Percentiles rank a stretch among this genome's conserved stretches.
These are phyloP conservation scores for Calycopis cecrops DNA, from an alignment of 1,140 invertebrate genomes.

Conservation along the genomic window DNA sequence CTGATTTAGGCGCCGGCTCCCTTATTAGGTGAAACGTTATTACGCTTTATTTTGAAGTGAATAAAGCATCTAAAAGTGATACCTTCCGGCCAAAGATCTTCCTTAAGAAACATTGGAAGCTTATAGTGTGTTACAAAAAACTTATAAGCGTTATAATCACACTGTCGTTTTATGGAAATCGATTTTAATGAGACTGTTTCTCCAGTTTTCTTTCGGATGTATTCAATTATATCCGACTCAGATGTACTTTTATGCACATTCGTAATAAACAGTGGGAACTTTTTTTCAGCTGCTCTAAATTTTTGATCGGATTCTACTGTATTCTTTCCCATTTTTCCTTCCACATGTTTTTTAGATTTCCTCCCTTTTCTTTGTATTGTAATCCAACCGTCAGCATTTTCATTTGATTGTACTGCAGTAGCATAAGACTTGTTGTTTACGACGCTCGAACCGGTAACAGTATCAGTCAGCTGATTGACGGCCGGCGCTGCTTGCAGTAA, in stretches of 20 bases:
- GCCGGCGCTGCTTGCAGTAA: too few species aligned
- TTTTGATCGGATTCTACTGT: constrained; percentile 2
- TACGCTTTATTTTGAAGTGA: background rate
- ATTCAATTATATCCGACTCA: constrained; percentile 16
- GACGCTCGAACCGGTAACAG: background rate
- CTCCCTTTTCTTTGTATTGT: background rate
- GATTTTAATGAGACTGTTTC: constrained; percentile 16
- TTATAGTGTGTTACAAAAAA: constrained; percentile 20
- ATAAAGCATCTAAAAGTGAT: constrained; percentile 17
- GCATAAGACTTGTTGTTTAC: constrained; percentile 11
- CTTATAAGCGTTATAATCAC: constrained; percentile 21
- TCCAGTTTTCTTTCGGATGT: constrained; percentile 10
- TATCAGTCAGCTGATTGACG: constrained; percentile 2
- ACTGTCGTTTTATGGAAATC: constrained; percentile 14
- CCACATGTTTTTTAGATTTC: background rate
- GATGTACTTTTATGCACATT: constrained; percentile 22
- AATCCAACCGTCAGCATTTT: constrained; percentile 4
- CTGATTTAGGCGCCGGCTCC: background rate
- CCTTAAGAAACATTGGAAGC: constrained; percentile 15
- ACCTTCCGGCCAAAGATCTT: constrained; percentile 21
- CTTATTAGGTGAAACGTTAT: background rate
- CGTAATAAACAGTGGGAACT: constrained; percentile 18
- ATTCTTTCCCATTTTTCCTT: background rate
- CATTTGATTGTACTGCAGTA: background rate
- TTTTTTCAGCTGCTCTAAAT: constrained; percentile 15